phyloP scores from a whole-genome alignment of 2,113 vertebrate genomes.

The Barbus barbus region DNA sequence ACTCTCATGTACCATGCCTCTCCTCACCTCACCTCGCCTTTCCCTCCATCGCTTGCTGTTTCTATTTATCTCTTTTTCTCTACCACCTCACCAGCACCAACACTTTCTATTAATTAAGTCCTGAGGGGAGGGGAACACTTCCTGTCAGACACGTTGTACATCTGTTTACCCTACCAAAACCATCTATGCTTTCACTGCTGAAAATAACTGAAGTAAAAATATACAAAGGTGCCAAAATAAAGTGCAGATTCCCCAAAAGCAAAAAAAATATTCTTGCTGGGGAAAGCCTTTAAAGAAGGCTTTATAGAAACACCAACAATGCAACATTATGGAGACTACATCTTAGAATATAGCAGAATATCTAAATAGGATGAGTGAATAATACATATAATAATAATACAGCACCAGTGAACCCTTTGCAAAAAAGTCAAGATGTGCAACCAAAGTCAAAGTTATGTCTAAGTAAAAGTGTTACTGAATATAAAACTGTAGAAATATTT shows the following conservation, averaged over 20 bases:
- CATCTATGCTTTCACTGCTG: conserved; percentile 19
- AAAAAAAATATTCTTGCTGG: not conserved
- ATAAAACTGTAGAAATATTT: no score
- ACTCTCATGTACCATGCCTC: not conserved
- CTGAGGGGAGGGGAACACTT: conserved; percentile 18
- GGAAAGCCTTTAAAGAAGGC: not conserved
- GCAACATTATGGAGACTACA: not conserved
- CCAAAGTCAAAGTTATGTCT: not conserved
- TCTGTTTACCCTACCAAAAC: conserved; percentile 3
- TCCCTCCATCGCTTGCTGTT: conserved; percentile 2
- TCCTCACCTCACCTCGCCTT: conserved; percentile 3
- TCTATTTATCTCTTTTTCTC: conserved; percentile 42
- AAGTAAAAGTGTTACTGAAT: no score
- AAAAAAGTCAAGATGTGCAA: not conserved
- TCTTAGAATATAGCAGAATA: not conserved
- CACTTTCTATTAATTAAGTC: conserved; percentile 52
- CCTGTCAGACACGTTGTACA: conserved; percentile 34
- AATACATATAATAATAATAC: no score
- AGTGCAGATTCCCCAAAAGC: conserved; percentile 2
- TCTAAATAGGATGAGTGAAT: conserved; percentile 23
- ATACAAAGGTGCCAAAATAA: conserved; percentile 26
- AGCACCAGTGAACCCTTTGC: not conserved
- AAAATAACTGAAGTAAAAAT: conserved; percentile 28
- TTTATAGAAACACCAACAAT: not conserved
- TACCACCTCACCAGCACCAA: conserved; percentile 11